These are phyloP conservation scores for Zaprionus ghesquierei DNA, from an alignment of 1,140 invertebrate genomes.

Conservation along the genomic window DNA sequence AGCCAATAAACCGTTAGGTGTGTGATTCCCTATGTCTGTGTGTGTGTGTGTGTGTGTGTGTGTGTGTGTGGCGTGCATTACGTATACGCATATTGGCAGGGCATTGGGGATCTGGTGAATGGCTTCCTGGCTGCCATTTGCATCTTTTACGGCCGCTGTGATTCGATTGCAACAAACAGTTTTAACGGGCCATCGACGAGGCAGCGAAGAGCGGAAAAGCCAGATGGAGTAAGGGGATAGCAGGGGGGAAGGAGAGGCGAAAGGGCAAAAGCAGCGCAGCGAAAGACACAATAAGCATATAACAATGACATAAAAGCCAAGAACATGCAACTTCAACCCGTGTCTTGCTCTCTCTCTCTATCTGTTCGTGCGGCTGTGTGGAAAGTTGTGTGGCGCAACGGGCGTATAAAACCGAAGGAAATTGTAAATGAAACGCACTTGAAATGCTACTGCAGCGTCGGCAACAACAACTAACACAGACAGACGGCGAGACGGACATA, in stretches of 20 bases:
- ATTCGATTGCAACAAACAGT: conserved; percentile 73
- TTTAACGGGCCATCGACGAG: conserved; percentile 48
- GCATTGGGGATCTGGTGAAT: conserved; percentile 25
- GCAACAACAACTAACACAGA: conserved; percentile 16
- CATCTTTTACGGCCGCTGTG: conserved; percentile 74
- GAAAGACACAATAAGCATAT: conserved; percentile 65
- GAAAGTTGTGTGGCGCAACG: conserved; percentile 56
- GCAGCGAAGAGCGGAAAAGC: neutral
- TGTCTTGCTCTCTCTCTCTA: neutral
- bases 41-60: neutral
- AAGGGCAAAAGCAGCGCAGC: conserved; percentile 4
- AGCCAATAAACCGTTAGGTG: neutral
- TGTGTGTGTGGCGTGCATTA: conserved; percentile 14
- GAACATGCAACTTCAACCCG: conserved; percentile 38
- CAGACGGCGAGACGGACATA: neutral
- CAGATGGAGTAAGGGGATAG: neutral
- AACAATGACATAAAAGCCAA: conserved; percentile 71
- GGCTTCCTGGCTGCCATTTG: conserved; percentile 60
- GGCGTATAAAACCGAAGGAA: conserved; percentile 70
- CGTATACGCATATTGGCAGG: conserved; percentile 36
- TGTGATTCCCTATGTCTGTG: neutral
- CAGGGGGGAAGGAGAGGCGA: neutral
- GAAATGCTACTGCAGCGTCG: conserved; percentile 57
- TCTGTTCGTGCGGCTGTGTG: conserved; percentile 40
- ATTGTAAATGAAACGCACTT: conserved; percentile 79